Evolutionary conservation across 2,888 invertebrate species (phyloP).

Genomic region (Strigamia transsilvanica): DNA sequence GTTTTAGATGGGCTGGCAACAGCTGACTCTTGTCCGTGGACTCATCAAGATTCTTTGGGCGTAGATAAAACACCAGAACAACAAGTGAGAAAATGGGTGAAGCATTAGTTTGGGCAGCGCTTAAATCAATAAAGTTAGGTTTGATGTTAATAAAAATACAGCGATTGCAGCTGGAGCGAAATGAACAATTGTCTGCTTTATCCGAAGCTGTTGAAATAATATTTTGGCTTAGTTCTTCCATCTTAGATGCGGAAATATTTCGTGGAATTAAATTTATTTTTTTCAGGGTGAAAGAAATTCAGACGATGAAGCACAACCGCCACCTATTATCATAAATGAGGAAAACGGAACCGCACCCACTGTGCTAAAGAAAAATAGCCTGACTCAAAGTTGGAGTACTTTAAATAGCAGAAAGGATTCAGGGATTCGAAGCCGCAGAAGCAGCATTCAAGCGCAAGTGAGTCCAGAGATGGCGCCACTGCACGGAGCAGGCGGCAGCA

Average conservation of each 20-base stretch:
- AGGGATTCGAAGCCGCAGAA: slow-evolving; percentile 71
- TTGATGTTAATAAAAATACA: background rate
- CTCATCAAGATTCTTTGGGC: background rate
- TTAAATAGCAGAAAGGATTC: slow-evolving; percentile 87
- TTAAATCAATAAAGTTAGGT: background rate
- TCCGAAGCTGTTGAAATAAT: background rate
- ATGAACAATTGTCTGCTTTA: background rate
- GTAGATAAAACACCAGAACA: background rate
- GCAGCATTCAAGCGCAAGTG: slow-evolving; percentile 56
- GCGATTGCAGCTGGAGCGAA: background rate
- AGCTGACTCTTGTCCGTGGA: background rate
- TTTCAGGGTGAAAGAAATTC: slow-evolving; percentile 26
- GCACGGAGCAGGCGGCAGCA: background rate
- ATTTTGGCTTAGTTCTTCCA: no score
- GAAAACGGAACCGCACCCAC: slow-evolving; percentile 50
- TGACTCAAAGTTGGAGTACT: slow-evolving; percentile 61
- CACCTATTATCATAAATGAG: background rate
- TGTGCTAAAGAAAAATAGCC: slow-evolving; percentile 46
- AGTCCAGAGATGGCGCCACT: background rate
- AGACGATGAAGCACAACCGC: background rate
- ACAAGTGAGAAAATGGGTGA: slow-evolving; percentile 7
- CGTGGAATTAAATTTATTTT: background rate
- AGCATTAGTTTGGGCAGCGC: background rate
- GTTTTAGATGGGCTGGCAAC: slow-evolving; percentile 50
- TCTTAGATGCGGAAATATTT: background rate